Evolutionary conservation across 2,888 invertebrate genomes (phyloP), one percentile per base, ranked within the genome.

Genomic region (Alviniconcha strummeri): DNA sequence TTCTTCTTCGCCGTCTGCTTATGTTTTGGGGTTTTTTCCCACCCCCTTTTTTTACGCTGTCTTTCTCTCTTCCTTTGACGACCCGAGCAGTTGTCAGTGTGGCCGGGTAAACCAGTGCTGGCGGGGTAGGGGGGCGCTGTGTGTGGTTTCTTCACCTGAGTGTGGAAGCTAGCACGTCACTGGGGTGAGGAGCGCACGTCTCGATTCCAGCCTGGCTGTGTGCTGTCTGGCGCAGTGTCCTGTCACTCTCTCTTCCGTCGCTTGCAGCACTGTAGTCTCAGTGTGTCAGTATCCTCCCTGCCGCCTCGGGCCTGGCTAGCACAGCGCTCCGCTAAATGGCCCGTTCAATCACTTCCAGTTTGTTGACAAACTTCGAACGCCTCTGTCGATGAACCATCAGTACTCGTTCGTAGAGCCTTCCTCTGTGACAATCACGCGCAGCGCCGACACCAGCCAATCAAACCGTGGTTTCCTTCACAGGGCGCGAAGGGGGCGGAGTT

Each of bases 291-390:
- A 57, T 55, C 36, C 19, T 64, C 60, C 4, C 60, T 69, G 55
- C 19, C 19, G 69, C 54, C 76, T 36, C 19, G 19, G 56, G 69
- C 56, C 80, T 75, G 75, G 52, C 78, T 64, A 9, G 36, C 69
- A 75, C 82, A 77, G 85, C 85, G 88, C 87, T 85, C 84, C 87
- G 89, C 87, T 89, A 91, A 89, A 89, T 89, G 87, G 87, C 87
- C 86, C 84, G 84, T 84, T 89, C 88, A 90, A 90, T 89, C 87
- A 87, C 87, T 88, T 89, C 88, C 87, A 88, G 88, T 86, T 88
- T 90, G 89, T 89, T 90, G 89, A 90, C 90, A 89, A 90, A 89
- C 87, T 89, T 89, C 88, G 88, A 89, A 88, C 87, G 89, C 88
- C 86, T 89, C 89, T 90, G 89, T 85, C 88, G 86, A 81, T 75